These are phyloP conservation scores for Caenorhabditis parvicauda DNA, from an alignment of 2,888 invertebrate species.

Conservation along the genomic window DNA sequence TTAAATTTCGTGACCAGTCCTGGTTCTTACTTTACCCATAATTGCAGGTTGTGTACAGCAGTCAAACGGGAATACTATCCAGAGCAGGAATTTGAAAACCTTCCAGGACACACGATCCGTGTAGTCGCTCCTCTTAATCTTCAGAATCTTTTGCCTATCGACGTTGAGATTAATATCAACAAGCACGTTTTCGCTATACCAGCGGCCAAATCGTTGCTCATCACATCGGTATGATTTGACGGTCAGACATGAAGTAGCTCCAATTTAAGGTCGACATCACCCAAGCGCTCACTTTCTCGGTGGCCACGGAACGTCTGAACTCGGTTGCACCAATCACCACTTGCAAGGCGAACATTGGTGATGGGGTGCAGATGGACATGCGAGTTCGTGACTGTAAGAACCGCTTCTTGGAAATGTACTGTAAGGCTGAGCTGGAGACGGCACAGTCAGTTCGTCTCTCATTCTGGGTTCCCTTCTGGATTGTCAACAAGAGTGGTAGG, in stretches of 20 bases:
- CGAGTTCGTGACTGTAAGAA: slow-evolving; percentile 35
- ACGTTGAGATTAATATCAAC: slow-evolving; percentile 64
- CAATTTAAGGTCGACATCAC: slow-evolving; percentile 66
- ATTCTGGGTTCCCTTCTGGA: slow-evolving; percentile 85
- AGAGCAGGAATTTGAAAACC: slow-evolving; percentile 55
- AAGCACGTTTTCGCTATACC: slow-evolving; percentile 60
- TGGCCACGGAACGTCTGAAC: slow-evolving; percentile 79
- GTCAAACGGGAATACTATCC: slow-evolving; percentile 75
- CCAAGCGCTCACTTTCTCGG: slow-evolving; percentile 28
- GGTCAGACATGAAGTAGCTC: background rate
- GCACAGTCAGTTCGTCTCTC: slow-evolving; percentile 69
- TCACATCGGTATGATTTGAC: slow-evolving; percentile 27
- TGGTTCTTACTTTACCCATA: slow-evolving; percentile 12
- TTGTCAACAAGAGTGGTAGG: slow-evolving; percentile 85
- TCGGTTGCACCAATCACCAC: slow-evolving; percentile 72
- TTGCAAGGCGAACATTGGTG: slow-evolving; percentile 20
- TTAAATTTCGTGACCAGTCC: too few species aligned
- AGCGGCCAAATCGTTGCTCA: slow-evolving; percentile 65
- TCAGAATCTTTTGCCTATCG: slow-evolving; percentile 78
- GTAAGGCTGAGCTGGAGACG: slow-evolving; percentile 30
- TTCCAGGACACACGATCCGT: slow-evolving; percentile 84
- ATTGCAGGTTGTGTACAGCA: slow-evolving; percentile 75
- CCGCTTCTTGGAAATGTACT: slow-evolving; percentile 47
- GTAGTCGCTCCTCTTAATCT: slow-evolving; percentile 78
- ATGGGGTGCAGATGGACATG: slow-evolving; percentile 21